Percentiles rank a stretch among this genome's conserved stretches.
phyloP scores from a whole-genome alignment of 2,797 vertebrate species.

The Cyprinodon diabolis region DNA sequence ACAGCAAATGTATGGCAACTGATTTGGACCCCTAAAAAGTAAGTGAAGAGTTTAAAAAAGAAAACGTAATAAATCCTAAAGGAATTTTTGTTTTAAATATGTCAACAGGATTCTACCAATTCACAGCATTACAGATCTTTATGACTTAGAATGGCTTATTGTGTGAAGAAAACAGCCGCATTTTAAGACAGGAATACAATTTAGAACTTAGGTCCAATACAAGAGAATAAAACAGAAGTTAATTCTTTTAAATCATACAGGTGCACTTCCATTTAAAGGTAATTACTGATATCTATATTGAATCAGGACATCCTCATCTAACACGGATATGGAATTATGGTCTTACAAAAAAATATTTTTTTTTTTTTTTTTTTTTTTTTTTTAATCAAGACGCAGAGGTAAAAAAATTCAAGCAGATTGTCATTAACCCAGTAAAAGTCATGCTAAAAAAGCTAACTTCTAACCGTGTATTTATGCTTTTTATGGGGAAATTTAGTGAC shows the following conservation, averaged over 20 bases:
- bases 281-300: no score
- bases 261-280: not conserved
- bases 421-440: not conserved
- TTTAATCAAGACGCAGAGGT: not conserved
- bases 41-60: not conserved
- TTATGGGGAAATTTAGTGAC: no score
- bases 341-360: not conserved
- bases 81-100: not conserved
- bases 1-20: not conserved
- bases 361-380: no score
- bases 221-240: no score
- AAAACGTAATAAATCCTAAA: not conserved
- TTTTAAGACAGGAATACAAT: not conserved
- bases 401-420: not conserved
- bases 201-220: not conserved
- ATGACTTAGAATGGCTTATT: not conserved
- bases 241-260: not conserved
- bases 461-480: no score
- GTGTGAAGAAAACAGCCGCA: not conserved
- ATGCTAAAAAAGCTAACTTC: no score
- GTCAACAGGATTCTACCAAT: not conserved
- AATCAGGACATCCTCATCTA: not conserved
- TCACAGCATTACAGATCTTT: not conserved
- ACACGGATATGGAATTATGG: not conserved
- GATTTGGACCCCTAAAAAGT: slow-evolving; percentile 3